Percentiles rank a stretch among this genome's conserved stretches.
These are phyloP conservation scores for Cephus rjabovi DNA, from an alignment of 2,888 invertebrate species.

Conservation along the genomic window DNA sequence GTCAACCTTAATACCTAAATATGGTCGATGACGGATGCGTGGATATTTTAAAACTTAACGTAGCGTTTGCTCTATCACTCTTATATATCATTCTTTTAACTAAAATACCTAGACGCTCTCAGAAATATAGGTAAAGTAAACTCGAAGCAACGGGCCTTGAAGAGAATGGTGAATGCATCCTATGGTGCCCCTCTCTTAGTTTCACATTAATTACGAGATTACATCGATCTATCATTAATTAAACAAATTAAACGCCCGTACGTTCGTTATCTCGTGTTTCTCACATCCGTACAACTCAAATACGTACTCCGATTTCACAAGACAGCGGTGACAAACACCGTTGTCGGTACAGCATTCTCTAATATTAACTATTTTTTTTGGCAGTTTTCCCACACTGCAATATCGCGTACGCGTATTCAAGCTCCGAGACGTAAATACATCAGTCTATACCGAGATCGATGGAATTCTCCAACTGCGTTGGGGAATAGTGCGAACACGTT, in stretches of 20 bases:
- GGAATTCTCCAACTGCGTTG: not conserved
- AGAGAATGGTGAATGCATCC: constrained; percentile 13
- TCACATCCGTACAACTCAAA: not conserved
- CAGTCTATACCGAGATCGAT: not conserved
- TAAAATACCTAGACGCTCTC: constrained; percentile 29
- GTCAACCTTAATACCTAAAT: constrained; percentile 11
- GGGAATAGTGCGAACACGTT: not conserved
- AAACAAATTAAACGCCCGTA: not conserved
- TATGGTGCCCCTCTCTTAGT: not conserved
- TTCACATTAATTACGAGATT: not conserved
- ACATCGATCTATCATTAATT: not conserved
- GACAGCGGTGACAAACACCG: not conserved
- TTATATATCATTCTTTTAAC: constrained; percentile 26
- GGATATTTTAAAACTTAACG: constrained; percentile 28
- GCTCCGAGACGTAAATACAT: not conserved
- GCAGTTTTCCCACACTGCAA: not conserved
- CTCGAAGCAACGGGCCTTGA: constrained; percentile 21
- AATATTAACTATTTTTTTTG: not conserved
- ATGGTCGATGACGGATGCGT: constrained; percentile 18
- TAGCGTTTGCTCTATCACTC: constrained; percentile 22
- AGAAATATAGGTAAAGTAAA: constrained; percentile 11
- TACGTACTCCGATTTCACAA: not conserved
- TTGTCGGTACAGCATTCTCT: not conserved
- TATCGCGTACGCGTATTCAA: not conserved
- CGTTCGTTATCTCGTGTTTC: not conserved